Evolutionary conservation across 2,888 invertebrate species (phyloP), one percentile per base, ranked within the genome.

Genomic region (Drosophila koepferae): DNA sequence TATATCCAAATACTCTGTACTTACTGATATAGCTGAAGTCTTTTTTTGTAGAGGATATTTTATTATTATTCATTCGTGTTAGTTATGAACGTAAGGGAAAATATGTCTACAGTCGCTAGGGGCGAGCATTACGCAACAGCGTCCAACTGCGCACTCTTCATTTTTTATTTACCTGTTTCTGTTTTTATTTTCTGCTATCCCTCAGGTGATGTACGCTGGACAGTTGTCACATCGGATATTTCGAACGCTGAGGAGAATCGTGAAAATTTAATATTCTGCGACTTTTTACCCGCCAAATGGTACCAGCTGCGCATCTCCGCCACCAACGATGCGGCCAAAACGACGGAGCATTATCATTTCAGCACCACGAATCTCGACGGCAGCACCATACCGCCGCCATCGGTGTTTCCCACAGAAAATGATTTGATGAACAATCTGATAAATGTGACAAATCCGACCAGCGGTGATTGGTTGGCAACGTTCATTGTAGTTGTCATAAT

Each of bases 311-410:
- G 94, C 51, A 94, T 95, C 48, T 94, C 95, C 0, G 95, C 95
- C 34, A 94, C 94, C 9, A 95, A 95, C 88, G 95, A 95, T 87
- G 95, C 95, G 8, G 95, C 95, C 1, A 94, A 94, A 93, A 94
- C 95, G 55, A 94, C 94, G 1, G 95, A 95, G 74, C 94, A 94
- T 60, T 95, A 94, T 83, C 95, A 95, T 87, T 95, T 95, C 84
- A 94, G 94, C 51, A 95, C 95, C 38, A 92, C 94, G 34, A 94
- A 94, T 23, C 89, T 94, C 0, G 94, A 94, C 78, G 95, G 95
- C 16, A 89, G 91, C 34, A 90, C 92, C 43, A 92, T 93, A 64
- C 91, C 92, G 18, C 92, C 93, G 34, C 93, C 93, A 0, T 78
- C 91, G 3, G 88, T 91, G 9, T 92, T 92, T 75, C 92, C 92